Base-by-base conservation (phyloP, 2,888 invertebrate genomes). In the Metallyticus violacea region DNA sequence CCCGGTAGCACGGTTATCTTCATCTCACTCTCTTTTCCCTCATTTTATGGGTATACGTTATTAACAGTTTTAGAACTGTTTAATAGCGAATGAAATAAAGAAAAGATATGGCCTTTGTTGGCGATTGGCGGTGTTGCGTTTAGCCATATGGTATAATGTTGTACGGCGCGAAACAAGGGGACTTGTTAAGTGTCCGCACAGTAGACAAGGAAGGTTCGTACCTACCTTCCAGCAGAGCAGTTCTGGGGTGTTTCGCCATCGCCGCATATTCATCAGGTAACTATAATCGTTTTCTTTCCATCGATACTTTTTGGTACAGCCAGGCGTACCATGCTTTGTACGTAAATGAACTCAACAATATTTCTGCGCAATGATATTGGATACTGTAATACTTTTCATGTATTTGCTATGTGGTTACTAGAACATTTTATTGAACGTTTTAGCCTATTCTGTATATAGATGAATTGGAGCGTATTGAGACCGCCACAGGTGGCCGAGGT, bases 81-180 rank as follows among this genome's bases (percentile, higher is more conserved):
- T 77, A 77, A 83, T 83, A 83, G 76, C 29, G 77, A 83, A 77
- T 83, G 77, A 83, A 83, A 83, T 83, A 83, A 83, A 77, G 77
- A 77, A 77, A 83, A 83, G 76, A 83, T 81, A 81, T 81, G 81
- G 30, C 29, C 30, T 81, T 29, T 76, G 40, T 77, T 83, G 77
- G 81, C 77, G 85, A 77, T 81, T 76, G 85, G 85, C 80, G 28
- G 81, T 62, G 81, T 22, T 29, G 22, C 80, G 28, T 27, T 80
- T 77, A 79, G 81, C 26, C 80, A 81, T 62, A 81, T 77, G 28
- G 85, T 77, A 27, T 77, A 25, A 82, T 40, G 7, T 2, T 81
- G 26, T 26, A 76, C 26, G 9, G 27, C 15, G 81, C 81, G 28
- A 28, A 25, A 62, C 40, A 62, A 62, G 40, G 40, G 40, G 15